Evolutionary conservation across 2,113 vertebrate genomes (phyloP).

Genomic region (Neolamprologus modestus): DNA sequence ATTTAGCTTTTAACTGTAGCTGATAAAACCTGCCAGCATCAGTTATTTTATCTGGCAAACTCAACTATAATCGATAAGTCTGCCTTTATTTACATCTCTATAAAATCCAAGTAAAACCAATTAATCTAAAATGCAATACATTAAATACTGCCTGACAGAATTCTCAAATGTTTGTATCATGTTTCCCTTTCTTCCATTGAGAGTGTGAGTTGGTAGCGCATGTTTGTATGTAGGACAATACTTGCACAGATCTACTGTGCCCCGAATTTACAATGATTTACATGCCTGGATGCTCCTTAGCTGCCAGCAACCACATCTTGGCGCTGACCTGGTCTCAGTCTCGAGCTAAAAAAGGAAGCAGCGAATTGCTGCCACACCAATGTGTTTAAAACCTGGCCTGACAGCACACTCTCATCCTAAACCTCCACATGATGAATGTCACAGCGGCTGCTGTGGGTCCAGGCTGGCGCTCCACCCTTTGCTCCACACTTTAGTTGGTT

Average conservation of each 20-base stretch:
- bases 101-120: background rate
- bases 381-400: conserved; percentile 41
- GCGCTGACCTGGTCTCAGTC: conserved; percentile 32
- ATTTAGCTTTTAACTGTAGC: background rate
- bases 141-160: background rate
- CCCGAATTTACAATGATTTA: conserved; percentile 23
- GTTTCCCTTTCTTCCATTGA: background rate
- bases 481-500: background rate
- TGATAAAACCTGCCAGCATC: background rate
- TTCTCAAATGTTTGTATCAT: background rate
- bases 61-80: background rate
- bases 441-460: background rate
- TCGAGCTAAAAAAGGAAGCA: conserved; percentile 59
- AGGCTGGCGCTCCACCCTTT: background rate
- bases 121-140: background rate
- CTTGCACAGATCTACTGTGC: conserved; percentile 10
- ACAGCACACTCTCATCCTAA: conserved; percentile 25
- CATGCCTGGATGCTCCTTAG: conserved; percentile 34
- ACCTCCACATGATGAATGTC: conserved; percentile 30
- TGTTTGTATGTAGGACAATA: background rate
- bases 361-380: background rate
- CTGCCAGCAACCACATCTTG: conserved; percentile 30
- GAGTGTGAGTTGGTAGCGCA: background rate
- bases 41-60: background rate
- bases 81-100: background rate